Evolutionary conservation across 2,113 vertebrate genomes (phyloP), one percentile per base, ranked within the genome.

Genomic region (Neomonachus schauinslandi): DNA sequence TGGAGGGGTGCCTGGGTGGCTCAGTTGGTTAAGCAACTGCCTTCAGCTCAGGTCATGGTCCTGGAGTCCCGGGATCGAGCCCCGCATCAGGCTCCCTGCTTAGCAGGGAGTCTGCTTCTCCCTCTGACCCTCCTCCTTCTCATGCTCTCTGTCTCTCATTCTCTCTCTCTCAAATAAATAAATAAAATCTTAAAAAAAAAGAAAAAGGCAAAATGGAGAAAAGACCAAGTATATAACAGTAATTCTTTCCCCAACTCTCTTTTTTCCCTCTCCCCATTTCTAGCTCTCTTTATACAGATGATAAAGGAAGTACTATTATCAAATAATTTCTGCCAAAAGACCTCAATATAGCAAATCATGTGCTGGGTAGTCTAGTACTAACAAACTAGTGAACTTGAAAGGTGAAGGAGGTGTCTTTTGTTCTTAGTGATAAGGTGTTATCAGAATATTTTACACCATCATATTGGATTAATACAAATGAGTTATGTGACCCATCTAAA

Each of bases 171-270:
- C 39, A 42, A 42, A 42, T 42, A 42, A 42, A 42, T 42, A 42
- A 42, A 42, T 42, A 42, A 42, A 42, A 42, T 42, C 39, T 42
- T 42, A 42, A 42, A 42, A 42, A 42, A 42, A 42, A 69, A 42
- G n/a, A 84, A 83, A 76, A 74, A 69, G 39, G 33, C 9, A 67
- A 96, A 84, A 93, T n/a, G 65, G 53, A 91, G 59, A 91, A 93
- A 88, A 95, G 46, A 46, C n/a, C 39, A 83, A 72, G 5, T 74
- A 63, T 63, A 55, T 84, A n/a, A 42, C 36, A 89, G 16, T 93
- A 49, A 88, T 16, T 69, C 36, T 39, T 46, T 67, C 11, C 36
- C 28, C 36, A 86, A 21, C 33, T 24, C 14, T 74, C 57, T 84
- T 85, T 86, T 53, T 36, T 63, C 59, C 18, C 14, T 74, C 28